Conservation (phyloP, 1,140 invertebrate genomes). For the Cherax destructor region DNA sequence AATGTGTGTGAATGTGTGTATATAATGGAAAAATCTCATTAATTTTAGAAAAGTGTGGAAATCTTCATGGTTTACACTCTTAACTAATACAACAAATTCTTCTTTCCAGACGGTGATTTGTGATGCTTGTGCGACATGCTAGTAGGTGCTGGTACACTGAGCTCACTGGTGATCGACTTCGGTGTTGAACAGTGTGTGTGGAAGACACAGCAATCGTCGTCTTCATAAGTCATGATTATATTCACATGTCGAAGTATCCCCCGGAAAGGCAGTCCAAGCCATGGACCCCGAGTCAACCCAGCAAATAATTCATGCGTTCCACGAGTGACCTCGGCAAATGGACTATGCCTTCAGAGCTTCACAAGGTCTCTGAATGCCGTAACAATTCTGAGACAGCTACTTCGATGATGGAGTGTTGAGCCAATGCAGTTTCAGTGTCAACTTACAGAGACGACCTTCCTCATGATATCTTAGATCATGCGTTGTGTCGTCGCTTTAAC, state of each 20-base stretch:
- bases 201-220: too few species aligned
- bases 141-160: too few species aligned
- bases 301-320: background rate
- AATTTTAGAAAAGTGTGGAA: too few species aligned
- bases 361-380: background rate
- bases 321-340: background rate
- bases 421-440: background rate
- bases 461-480: background rate
- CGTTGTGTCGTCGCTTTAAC: background rate
- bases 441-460: background rate
- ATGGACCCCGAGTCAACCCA: background rate
- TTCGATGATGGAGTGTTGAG: background rate
- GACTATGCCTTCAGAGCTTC: background rate
- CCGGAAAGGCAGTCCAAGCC: background rate
- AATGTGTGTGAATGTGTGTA: too few species aligned
- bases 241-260: background rate
- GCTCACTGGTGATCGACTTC: too few species aligned
- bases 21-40: too few species aligned
- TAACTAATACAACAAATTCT: too few species aligned
- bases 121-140: too few species aligned
- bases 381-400: background rate
- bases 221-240: background rate
- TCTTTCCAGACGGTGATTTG: too few species aligned
- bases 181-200: too few species aligned
- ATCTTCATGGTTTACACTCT: too few species aligned